Evolutionary conservation across 2,888 invertebrate genomes (phyloP), one percentile per base, ranked within the genome.

Genomic region (Sinhomidia bicolor): DNA sequence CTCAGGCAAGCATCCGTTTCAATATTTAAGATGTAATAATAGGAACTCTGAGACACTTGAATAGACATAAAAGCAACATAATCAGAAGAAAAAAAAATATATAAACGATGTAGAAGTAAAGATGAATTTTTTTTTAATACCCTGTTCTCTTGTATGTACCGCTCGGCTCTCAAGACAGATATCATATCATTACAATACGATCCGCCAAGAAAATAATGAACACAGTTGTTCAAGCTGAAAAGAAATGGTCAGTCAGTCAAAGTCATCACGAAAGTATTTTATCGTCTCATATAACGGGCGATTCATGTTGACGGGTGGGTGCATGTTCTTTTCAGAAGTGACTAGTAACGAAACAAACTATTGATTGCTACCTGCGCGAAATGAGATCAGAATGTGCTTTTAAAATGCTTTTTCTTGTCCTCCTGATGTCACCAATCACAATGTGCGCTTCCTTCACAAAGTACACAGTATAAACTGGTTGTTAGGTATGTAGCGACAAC

Each of bases 301-400:
- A 41, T 36, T 71, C 41, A 71, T 36, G n/a, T 2, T 57, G 68
- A 71, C 68, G 26, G 20, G 68, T 71, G 68, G 44, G 36, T 71
- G 65, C 65, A 29, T 29, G 10, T 41, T 68, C 12, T 71, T 44
- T 41, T 20, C 9, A 41, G 12, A 44, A 20, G 20, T 12, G 36
- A 79, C 5, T 23, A 57, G 7, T 32, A 36, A 29, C 29, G 29
- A 47, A n/a, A 44, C 41, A 47, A 71, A 41, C 29, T 76, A 51
- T 76, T 51, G 76, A 51, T 79, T 76, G 60, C 79, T 79, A 60
- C 79, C 57, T 23, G 36, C 20, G 47, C 29, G 17, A 29, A 76
- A 60, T 79, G 57, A 60, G 60, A 60, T 60, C 32, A 79, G 79
- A 36, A 57, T 41, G 41, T 20, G 29, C 9, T 76, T 32, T 14